Evolutionary conservation across 1,140 invertebrate genomes (phyloP).

Genomic region (Zaprionus inermis): DNA sequence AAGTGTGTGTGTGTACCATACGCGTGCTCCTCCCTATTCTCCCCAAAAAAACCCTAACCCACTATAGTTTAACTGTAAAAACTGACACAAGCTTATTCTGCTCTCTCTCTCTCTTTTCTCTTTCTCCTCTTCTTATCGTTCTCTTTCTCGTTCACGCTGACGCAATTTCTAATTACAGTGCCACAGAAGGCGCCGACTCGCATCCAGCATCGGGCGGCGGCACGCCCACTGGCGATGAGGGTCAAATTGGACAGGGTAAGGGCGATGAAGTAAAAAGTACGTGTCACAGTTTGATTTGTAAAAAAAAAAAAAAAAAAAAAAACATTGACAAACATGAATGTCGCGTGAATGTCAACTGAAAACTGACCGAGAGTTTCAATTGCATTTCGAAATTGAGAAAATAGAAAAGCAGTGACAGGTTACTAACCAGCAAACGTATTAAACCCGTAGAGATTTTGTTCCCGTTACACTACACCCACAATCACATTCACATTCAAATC

Average conservation of each 20-base stretch:
- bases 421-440: slow-evolving; percentile 54
- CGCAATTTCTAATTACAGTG: slow-evolving; percentile 85
- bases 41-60: not conserved
- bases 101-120: slow-evolving; percentile 16
- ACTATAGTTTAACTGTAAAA: slow-evolving; percentile 17
- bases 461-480: not conserved
- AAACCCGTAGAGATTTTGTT: slow-evolving; percentile 31
- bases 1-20: not conserved
- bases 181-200: slow-evolving; percentile 93
- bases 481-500: not conserved
- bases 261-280: slow-evolving; percentile 83
- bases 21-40: not conserved
- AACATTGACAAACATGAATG: slow-evolving; percentile 33
- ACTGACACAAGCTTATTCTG: slow-evolving; percentile 42
- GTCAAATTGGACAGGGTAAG: slow-evolving; percentile 92
- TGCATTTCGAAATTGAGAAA: slow-evolving; percentile 36
- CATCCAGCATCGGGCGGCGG: slow-evolving; percentile 90
- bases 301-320: slow-evolving; percentile 46
- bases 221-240: slow-evolving; percentile 91
- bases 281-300: slow-evolving; percentile 80
- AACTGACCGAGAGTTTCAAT: slow-evolving; percentile 38
- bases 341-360: slow-evolving; percentile 44
- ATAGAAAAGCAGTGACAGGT: slow-evolving; percentile 78
- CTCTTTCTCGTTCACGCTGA: slow-evolving; percentile 33
- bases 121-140: slow-evolving; percentile 22